A percentile compares a stretch with the other conserved stretches of the same genome.
These are phyloP conservation scores for Apotomis turbidana DNA, from an alignment of 2,888 invertebrate genomes.

Conservation along the genomic window DNA sequence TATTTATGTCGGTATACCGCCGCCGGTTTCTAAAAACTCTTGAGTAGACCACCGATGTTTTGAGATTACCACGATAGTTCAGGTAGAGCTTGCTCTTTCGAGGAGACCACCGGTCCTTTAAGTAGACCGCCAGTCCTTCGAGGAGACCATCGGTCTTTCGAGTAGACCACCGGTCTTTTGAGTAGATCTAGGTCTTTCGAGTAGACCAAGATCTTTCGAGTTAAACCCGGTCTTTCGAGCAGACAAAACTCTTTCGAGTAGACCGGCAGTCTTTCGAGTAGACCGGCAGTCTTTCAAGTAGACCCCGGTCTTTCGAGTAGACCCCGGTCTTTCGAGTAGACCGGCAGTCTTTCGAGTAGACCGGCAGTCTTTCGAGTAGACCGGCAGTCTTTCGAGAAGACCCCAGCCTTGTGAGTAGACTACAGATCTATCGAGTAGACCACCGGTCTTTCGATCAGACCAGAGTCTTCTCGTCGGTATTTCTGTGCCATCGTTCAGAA, in stretches of 20 bases:
- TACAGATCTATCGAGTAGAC: conserved; percentile 44
- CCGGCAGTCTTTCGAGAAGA: conserved; percentile 45
- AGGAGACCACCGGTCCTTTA: conserved; percentile 29
- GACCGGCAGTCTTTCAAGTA: neutral
- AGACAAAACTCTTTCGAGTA: neutral
- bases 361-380: conserved; percentile 44
- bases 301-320: neutral
- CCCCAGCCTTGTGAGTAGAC: conserved; percentile 18
- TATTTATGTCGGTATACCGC: no score
- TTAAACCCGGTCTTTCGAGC: neutral
- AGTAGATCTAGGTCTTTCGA: neutral
- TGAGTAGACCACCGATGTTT: no score
- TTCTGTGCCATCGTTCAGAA: conserved; percentile 39
- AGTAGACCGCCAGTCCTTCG: neutral
- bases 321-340: neutral
- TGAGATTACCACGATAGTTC: neutral
- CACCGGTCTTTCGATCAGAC: conserved; percentile 41
- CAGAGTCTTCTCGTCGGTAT: conserved; percentile 41
- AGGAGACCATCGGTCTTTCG: neutral
- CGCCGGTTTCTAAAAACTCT: no score
- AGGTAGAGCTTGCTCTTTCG: conserved; percentile 33
- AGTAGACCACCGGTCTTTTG: conserved; percentile 2
- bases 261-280: neutral
- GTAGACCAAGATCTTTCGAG: neutral
- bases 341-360: conserved; percentile 26